Evolutionary conservation across 2,113 vertebrate genomes (phyloP).

Genomic region (Gorilla gorilla): DNA sequence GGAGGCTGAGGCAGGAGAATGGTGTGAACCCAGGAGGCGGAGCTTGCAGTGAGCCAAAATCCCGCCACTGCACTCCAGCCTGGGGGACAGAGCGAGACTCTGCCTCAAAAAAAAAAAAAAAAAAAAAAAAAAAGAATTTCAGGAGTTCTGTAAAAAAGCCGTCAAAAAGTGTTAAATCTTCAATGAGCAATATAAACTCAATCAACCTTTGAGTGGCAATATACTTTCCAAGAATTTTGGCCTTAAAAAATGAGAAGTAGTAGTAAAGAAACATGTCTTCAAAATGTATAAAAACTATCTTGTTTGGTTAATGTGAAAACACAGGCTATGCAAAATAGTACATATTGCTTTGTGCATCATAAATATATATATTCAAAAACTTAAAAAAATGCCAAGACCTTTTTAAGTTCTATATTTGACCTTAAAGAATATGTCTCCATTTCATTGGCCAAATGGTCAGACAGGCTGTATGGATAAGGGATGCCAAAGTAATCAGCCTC

Average conservation of each 20-base stretch:
- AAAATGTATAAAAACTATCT: constrained; percentile 18
- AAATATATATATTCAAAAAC: constrained; percentile 61
- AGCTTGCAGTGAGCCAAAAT: no score
- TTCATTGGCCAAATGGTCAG: constrained; percentile 87
- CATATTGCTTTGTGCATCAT: constrained; percentile 34
- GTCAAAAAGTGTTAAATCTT: constrained; percentile 14
- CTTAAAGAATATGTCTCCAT: constrained; percentile 85
- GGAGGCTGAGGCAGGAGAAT: no score
- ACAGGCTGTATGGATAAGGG: constrained; percentile 84
- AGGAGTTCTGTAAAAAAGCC: not conserved
- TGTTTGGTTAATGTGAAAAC: constrained; percentile 7
- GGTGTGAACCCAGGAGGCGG: no score
- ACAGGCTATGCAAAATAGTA: constrained; percentile 49
- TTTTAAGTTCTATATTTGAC: constrained; percentile 86
- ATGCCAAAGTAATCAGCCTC: constrained; percentile 89
- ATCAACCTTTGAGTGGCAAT: not conserved
- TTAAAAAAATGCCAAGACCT: constrained; percentile 83
- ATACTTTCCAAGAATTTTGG: not conserved
- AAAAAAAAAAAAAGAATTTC: constrained; percentile 41
- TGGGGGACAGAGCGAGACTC: no score
- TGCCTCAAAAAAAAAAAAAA: constrained; percentile 7
- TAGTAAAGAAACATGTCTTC: constrained; percentile 25
- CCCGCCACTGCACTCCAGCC: no score
- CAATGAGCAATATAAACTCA: not conserved
- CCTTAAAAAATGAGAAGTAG: not conserved